Evolutionary conservation across 2,888 invertebrate species (phyloP), one percentile per base, ranked within the genome.

Genomic region (Sthenelais limicola): DNA sequence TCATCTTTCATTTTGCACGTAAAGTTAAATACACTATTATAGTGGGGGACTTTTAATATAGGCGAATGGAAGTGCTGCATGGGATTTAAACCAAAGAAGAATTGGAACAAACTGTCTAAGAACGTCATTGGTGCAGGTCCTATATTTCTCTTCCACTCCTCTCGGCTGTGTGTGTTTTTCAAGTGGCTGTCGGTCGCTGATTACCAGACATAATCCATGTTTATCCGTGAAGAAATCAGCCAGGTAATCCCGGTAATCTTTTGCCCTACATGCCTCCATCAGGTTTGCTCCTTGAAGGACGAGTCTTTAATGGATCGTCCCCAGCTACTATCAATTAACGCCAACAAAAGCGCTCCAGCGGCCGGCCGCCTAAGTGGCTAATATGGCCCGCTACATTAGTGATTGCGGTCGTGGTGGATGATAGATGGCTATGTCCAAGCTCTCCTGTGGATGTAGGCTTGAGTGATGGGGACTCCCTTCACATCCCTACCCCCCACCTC

Each of bases 291-390:
- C 62, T 62, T 62, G 62, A 62, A 35, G 62, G 35, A 62, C 24
- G 62, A 62, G 62, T 4, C 62, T 62, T 62, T 62, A 62, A 62
- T 62, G 38, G 62, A 62, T 62, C 62, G 21, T 38, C n/a, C 38
- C 9, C 26, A 21, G 62, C 62, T 43, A 38, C 62, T 62, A 62
- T 62, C 62, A 62, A 62, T 62, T 62, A 62, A 62, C 62, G 62
- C 38, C 62, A 18, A 56, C 35, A 35, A 62, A 62, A 18, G 62
- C 62, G n/a, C 1, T 35, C 62, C n/a, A n/a, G n/a, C n/a, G 62
- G 38, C 62, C 38, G 38, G 21, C 35, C n/a, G 38, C 28, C 62
- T 62, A 62, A 62, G 62, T 62, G 38, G 62, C 38, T 62, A 62
- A 62, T 62, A 62, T 38, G 35, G 38, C 62, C 38, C 38, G 15